Base-by-base conservation (phyloP, 2,888 invertebrate species). In the Bibio marci region DNA sequence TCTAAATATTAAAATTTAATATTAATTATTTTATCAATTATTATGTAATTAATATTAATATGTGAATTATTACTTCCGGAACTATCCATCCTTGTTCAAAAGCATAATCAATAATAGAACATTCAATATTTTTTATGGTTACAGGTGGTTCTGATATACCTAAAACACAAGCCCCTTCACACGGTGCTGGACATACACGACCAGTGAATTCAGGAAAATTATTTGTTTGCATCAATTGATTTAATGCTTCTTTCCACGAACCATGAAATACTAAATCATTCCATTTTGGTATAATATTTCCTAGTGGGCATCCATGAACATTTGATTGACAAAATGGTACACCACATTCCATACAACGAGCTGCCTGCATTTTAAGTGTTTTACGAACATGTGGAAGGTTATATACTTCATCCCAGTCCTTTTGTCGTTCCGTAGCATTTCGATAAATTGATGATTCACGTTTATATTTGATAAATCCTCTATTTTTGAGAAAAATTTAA, bases 211-310 rank as follows among this genome's bases (percentile, higher is more conserved):
- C 90, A n/a, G 98, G 97, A 67, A 98, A 98, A 62, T 98, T 98
- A 57, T 98, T 98, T 1, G 98, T 98, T 65, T 98, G 97, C 48
- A 92, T 62, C 39, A 98, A 69, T 49, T 94, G 92, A 42, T 80
- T 73, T 6, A 97, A 66, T 14, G 98, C 98, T 59, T 92, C 88
- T 46, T 76, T 73, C 97, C 97, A 98, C 55, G 92, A 83, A 36
- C 78, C 80, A 54, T 82, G 74, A 68, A 83, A 97, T n/a, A 98
- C 73, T 15, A 98, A 74, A 56, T 95, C 90, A 63, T 98, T 98
- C 94, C 95, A 98, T 65, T 94, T 94, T 39, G 98, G 98, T 48
- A 98, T 92, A 49, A 98, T 91, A 62, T 98, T 98, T 26, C 95
- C 95, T 30, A 98, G 71, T 1, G 97, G 97, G 57, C 97, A 98